Evolutionary conservation across 1,140 invertebrate genomes (phyloP), one percentile per base, ranked within the genome.

Genomic region (Calephelis nemesis): DNA sequence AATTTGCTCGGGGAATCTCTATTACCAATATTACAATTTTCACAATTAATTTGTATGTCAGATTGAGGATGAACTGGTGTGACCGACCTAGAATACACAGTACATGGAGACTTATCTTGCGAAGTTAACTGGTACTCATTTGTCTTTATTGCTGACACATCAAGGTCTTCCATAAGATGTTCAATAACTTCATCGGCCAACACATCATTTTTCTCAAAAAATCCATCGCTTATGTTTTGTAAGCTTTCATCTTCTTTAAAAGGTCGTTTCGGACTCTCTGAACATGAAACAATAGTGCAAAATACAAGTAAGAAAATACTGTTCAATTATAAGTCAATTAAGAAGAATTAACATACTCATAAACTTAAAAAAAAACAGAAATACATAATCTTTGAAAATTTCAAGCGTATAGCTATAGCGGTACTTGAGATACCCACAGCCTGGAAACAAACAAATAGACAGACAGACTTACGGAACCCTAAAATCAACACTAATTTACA

Each of bases 171-270:
- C 19, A 52, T 52, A 52, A 52, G 49, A 52, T 52, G 49, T 15
- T 15, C 49, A 52, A 52, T 52, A 52, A 52, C 49, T 52, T 52
- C n/a, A 52, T 52, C 49, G n/a, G 49, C n/a, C 49, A 15, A 50
- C 49, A 50, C n/a, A 50, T 12, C 49, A 50, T 47, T 47, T 47
- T 47, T 47, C 45, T 47, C 45, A 47, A 47, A 47, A 47, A 47
- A 47, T 47, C 45, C 45, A 47, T 47, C 45, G 45, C 45, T 47
- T 47, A 47, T 47, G 45, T 47, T 47, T 47, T 47, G 45, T 50
- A 50, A 50, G 49, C 49, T 50, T 50, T 50, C 49, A 50, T 50
- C 49, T 50, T 50, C 49, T 50, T 50, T 50, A 15, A 50, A 50
- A 50, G 49, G 49, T 50, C 49, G 11, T 12, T 19, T 52, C 4